These are phyloP conservation scores for Cotesia chilonis DNA, from an alignment of 1,140 invertebrate species.

Conservation along the genomic window DNA sequence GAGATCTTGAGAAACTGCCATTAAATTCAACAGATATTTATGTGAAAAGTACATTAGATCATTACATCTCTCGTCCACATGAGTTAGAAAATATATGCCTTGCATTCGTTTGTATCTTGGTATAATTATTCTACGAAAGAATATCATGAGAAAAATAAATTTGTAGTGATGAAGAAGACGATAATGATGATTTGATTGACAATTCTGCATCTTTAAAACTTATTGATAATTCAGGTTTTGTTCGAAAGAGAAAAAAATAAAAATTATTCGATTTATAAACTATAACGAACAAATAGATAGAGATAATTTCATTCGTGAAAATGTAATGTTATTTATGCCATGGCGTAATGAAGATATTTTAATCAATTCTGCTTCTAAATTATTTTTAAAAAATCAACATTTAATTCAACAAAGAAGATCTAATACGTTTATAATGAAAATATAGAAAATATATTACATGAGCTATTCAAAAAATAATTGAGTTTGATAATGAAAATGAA, in stretches of 20 bases:
- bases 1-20: constrained; percentile 14
- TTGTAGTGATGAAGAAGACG: constrained; percentile 19
- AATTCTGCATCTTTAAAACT: not conserved
- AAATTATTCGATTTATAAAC: constrained; percentile 32
- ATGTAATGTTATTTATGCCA: constrained; percentile 44
- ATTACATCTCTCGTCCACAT: constrained; percentile 19
- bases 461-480: not conserved
- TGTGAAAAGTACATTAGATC: constrained; percentile 31
- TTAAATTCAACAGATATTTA: constrained; percentile 30
- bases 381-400: constrained; percentile 22
- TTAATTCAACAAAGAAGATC: constrained; percentile 8
- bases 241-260: constrained; percentile 12
- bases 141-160: constrained; percentile 5
- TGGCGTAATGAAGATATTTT: constrained; percentile 46
- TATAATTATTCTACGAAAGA: constrained; percentile 12
- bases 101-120: constrained; percentile 27
- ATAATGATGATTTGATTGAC: constrained; percentile 14
- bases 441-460: constrained; percentile 4
- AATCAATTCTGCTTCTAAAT: constrained; percentile 35
- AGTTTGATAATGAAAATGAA: not conserved
- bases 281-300: constrained; percentile 41
- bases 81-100: constrained; percentile 26
- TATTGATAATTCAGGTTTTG: no score
- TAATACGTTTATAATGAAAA: constrained; percentile 22
- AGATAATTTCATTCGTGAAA: constrained; percentile 43